phyloP scores from a whole-genome alignment of 2,797 vertebrate genomes.

The Semotilus atromaculatus region DNA sequence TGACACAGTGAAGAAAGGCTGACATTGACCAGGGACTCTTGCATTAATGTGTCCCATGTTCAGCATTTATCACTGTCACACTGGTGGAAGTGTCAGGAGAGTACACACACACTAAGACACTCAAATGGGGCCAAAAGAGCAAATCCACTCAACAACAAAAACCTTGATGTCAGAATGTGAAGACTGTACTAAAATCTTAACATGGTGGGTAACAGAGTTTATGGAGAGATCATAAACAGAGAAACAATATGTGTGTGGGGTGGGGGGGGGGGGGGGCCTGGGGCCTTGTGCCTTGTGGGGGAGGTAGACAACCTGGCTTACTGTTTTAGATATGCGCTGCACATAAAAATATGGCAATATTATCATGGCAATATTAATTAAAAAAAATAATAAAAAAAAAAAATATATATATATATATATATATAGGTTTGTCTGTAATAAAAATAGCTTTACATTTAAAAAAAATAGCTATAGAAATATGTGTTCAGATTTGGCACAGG shows the following conservation, averaged over 20 bases:
- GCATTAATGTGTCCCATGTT: slow-evolving; percentile 99
- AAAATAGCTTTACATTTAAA: neutral
- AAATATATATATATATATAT: neutral
- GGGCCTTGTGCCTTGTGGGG: too few relatives aligned
- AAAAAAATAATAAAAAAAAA: too few relatives aligned
- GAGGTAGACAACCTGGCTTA: too few relatives aligned
- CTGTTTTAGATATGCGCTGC: neutral
- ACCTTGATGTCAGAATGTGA: slow-evolving; percentile 51
- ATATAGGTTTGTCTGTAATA: neutral
- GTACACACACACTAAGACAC: slow-evolving; percentile 34
- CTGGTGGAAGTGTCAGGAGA: slow-evolving; percentile 72
- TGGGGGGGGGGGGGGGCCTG: too few relatives aligned
- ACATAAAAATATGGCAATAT: neutral
- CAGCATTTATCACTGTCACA: slow-evolving; percentile 97
- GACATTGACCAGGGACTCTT: slow-evolving; percentile 95
- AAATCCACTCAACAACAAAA: slow-evolving; percentile 38
- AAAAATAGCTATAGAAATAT: neutral
- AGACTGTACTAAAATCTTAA: slow-evolving; percentile 41
- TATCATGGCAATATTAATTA: neutral
- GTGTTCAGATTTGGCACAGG: neutral
- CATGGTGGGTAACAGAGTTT: slow-evolving; percentile 17
- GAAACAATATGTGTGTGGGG: neutral
- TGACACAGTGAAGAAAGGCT: slow-evolving; percentile 98
- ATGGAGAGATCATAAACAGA: neutral
- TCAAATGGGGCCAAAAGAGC: slow-evolving; percentile 29